Evolutionary conservation across 1,140 invertebrate genomes (phyloP).

Genomic region (Oppia nitens): DNA sequence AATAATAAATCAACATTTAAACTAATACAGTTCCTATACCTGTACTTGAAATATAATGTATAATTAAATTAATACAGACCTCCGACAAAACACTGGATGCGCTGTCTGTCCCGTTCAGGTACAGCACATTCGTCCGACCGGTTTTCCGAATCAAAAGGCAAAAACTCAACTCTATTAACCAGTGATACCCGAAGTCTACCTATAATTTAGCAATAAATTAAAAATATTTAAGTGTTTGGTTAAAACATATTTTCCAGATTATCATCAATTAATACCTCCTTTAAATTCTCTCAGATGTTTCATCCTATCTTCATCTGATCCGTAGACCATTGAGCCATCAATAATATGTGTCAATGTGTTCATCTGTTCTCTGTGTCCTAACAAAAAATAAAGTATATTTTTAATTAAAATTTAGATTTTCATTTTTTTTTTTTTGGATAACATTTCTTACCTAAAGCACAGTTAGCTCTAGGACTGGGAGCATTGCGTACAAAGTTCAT

Average conservation of each 20-base stretch:
- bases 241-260: too few relatives aligned
- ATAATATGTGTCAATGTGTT: slow-evolving; percentile 92
- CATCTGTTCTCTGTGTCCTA: slow-evolving; percentile 61
- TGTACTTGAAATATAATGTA: too few relatives aligned
- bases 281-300: slow-evolving; percentile 14
- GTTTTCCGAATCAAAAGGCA: slow-evolving; percentile 15
- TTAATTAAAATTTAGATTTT: not conserved
- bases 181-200: slow-evolving; percentile 12
- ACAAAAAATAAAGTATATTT: not conserved
- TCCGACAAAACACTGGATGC: slow-evolving; percentile 16
- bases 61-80: slow-evolving; percentile 1
- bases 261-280: slow-evolving; percentile 4
- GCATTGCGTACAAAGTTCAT: slow-evolving; percentile 22
- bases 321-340: slow-evolving; percentile 93
- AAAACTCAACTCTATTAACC: slow-evolving; percentile 13
- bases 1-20: not conserved
- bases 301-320: slow-evolving; percentile 40
- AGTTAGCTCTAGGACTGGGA: slow-evolving; percentile 15
- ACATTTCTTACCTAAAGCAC: slow-evolving; percentile 19
- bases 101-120: not conserved
- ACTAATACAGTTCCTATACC: too few relatives aligned
- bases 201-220: slow-evolving; percentile 16
- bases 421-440: not conserved
- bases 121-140: slow-evolving; percentile 15
- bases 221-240: not conserved